phyloP scores from a whole-genome alignment of 2,113 vertebrate species.

The Pao palembangensis region DNA sequence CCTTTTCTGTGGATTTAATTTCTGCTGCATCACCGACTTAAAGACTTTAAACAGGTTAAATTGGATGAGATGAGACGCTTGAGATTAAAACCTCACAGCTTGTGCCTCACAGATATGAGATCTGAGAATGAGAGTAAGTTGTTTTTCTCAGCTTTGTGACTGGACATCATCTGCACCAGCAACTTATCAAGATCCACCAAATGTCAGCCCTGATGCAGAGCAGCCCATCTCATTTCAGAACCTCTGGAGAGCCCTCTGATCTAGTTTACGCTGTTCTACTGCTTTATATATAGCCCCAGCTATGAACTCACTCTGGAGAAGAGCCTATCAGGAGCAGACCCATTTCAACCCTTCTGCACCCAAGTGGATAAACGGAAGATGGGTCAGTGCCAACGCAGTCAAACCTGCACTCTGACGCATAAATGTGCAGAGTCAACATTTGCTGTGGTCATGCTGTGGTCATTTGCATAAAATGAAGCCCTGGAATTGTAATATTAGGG shows the following conservation, averaged over 20 bases:
- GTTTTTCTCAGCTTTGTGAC: slow-evolving; percentile 6
- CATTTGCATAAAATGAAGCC: neutral
- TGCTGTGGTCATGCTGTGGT: slow-evolving; percentile 29
- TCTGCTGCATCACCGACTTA: no score
- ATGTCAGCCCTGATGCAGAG: slow-evolving; percentile 21
- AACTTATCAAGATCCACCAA: no score
- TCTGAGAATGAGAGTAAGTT: neutral
- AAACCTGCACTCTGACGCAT: slow-evolving; percentile 13
- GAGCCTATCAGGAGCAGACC: slow-evolving; percentile 58
- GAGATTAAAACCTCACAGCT: no score
- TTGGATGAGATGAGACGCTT: no score
- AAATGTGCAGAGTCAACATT: slow-evolving; percentile 39
- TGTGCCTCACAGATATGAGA: no score
- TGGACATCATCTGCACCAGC: slow-evolving; percentile 15
- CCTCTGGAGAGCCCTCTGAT: slow-evolving; percentile 49
- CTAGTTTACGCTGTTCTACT: slow-evolving; percentile 72
- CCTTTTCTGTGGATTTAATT: no score
- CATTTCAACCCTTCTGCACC: slow-evolving; percentile 53
- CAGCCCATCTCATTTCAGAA: slow-evolving; percentile 28
- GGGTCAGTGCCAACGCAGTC: slow-evolving; percentile 25
- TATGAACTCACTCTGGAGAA: slow-evolving; percentile 33
- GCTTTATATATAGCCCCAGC: slow-evolving; percentile 68
- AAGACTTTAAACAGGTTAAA: no score
- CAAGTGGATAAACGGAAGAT: slow-evolving; percentile 7
- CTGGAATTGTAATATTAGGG: neutral